phyloP scores from a whole-genome alignment of 2,113 vertebrate genomes.

The Takifugu bimaculatus region DNA sequence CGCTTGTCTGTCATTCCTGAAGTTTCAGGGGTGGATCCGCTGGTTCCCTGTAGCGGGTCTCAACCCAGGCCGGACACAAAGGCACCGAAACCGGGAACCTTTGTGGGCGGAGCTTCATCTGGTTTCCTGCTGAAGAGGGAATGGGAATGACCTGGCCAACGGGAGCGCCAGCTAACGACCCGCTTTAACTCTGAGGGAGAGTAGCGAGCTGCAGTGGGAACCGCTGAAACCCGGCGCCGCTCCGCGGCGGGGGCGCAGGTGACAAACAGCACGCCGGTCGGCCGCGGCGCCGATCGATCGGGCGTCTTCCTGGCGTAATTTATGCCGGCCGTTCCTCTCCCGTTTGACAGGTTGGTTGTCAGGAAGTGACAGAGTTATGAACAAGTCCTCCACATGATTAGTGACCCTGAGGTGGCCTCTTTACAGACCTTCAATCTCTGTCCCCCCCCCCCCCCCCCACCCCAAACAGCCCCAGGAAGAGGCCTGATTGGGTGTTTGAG shows the following conservation, averaged over 20 bases:
- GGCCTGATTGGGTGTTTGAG: conserved; percentile 25
- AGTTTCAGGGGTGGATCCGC: no score
- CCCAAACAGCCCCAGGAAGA: conserved; percentile 15
- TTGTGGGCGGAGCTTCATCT: no score
- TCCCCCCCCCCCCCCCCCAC: not conserved
- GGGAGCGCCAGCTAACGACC: no score
- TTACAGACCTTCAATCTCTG: conserved; percentile 36
- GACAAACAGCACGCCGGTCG: conserved; percentile 64
- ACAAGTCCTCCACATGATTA: conserved; percentile 68
- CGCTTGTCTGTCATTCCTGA: no score
- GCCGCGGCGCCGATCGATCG: conserved; percentile 65
- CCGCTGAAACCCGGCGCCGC: not conserved
- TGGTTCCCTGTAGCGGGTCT: no score
- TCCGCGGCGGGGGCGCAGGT: conserved; percentile 24
- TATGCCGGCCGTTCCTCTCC: conserved; percentile 68
- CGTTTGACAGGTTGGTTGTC: conserved; percentile 67
- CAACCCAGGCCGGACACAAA: no score
- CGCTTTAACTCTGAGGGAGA: no score
- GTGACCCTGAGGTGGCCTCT: conserved; percentile 58
- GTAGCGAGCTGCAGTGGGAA: no score
- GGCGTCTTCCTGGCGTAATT: conserved; percentile 59
- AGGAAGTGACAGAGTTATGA: conserved; percentile 70
- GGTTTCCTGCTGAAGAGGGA: no score
- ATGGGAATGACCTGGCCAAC: no score
- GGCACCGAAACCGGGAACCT: no score